phyloP scores from a whole-genome alignment of 2,797 vertebrate genomes.

The Lepus oiostolus region DNA sequence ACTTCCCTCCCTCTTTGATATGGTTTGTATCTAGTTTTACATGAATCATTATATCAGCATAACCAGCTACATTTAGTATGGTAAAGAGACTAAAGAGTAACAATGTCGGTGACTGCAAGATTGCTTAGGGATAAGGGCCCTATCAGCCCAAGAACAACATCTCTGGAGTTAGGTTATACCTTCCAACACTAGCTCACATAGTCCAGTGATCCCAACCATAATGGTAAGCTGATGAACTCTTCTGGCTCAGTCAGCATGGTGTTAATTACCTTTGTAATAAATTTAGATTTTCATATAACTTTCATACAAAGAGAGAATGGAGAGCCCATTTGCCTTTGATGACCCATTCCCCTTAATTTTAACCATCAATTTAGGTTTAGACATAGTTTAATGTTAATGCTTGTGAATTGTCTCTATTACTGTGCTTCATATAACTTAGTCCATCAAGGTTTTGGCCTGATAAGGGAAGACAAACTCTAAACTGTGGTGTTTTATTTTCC shows the following conservation, averaged over 20 bases:
- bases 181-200: neutral
- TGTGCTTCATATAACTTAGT: conserved; percentile 5
- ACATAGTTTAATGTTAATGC: neutral
- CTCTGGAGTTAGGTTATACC: neutral
- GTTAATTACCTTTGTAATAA: conserved; percentile 22
- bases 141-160: neutral
- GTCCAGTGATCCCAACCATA: neutral
- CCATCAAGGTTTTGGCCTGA: neutral
- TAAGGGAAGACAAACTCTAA: neutral
- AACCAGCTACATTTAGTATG: conserved; percentile 16
- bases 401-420: neutral
- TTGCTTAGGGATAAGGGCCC: neutral
- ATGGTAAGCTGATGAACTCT: neutral
- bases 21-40: neutral
- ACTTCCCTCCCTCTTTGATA: no score
- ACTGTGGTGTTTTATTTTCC: neutral
- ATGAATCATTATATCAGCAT: neutral
- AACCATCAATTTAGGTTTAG: conserved; percentile 38
- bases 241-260: neutral
- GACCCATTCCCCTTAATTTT: conserved; percentile 48
- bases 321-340: neutral
- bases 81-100: neutral
- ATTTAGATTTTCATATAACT: conserved; percentile 45
- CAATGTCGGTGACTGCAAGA: neutral
- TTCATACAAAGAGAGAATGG: conserved; percentile 32